Conservation (phyloP, 2,797 vertebrate genomes). For the Anomalospiza imberbis region DNA sequence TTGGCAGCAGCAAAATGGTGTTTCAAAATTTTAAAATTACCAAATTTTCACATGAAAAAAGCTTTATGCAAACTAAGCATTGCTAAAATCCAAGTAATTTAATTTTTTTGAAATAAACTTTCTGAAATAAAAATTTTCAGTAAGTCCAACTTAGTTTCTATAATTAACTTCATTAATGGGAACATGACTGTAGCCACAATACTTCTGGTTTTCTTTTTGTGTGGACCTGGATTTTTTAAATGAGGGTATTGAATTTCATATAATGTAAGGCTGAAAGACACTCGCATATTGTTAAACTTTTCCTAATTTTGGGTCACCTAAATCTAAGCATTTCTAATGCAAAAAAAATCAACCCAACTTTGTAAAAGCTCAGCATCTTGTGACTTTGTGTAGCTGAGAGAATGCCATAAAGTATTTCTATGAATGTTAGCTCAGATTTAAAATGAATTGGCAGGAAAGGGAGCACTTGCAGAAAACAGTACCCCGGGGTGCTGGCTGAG, state of each 20-base stretch:
- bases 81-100: not conserved
- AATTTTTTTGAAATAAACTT: not conserved
- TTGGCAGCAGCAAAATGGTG: not conserved
- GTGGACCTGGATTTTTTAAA: not conserved
- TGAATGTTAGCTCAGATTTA: slow-evolving; percentile 28
- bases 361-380: not conserved
- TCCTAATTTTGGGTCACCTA: not conserved
- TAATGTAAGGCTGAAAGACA: not conserved
- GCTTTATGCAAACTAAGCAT: not conserved
- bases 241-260: not conserved
- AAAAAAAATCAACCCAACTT: not conserved
- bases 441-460: slow-evolving; percentile 60
- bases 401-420: slow-evolving; percentile 39
- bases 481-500: slow-evolving; percentile 14
- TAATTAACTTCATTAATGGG: not conserved
- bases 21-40: not conserved
- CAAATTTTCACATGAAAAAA: not conserved
- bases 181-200: not conserved
- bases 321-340: not conserved
- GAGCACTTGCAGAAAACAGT: slow-evolving; percentile 22
- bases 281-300: not conserved
- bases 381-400: slow-evolving; percentile 38
- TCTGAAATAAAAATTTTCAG: not conserved
- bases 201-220: not conserved
- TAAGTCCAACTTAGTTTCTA: not conserved